phyloP scores from a whole-genome alignment of 2,113 vertebrate genomes.

The Rhinopomastus cyanomelas region DNA sequence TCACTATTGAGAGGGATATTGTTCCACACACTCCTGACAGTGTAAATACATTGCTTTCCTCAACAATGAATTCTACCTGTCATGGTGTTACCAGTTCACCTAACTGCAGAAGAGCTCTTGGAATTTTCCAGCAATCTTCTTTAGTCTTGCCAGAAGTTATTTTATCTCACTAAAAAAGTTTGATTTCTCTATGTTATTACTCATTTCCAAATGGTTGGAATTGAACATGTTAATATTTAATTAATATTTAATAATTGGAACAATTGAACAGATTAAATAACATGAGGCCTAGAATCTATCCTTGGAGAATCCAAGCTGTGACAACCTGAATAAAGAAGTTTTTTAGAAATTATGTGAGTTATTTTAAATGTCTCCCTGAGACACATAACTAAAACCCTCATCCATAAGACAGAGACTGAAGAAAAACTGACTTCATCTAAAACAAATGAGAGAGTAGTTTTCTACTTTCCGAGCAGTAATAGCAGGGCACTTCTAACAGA shows the following conservation, averaged over 20 bases:
- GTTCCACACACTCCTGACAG: neutral
- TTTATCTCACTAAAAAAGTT: neutral
- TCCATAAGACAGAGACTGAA: neutral
- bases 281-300: neutral
- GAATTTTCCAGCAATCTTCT: neutral
- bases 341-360: neutral
- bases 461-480: neutral
- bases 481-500: neutral
- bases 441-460: conserved; percentile 6
- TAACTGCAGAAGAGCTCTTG: neutral
- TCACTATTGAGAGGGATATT: neutral
- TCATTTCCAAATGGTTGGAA: neutral
- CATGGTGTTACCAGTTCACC: neutral
- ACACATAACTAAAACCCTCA: neutral
- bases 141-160: neutral
- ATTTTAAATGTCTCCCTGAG: conserved; percentile 1
- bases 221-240: too few species aligned
- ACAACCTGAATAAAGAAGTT: neutral
- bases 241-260: too few species aligned
- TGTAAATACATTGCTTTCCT: neutral
- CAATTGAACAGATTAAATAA: neutral
- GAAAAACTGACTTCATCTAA: conserved; percentile 22
- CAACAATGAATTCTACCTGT: neutral
- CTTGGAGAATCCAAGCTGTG: neutral
- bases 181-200: neutral